phyloP scores from a whole-genome alignment of 2,888 invertebrate genomes.

The Oscheius onirici region DNA sequence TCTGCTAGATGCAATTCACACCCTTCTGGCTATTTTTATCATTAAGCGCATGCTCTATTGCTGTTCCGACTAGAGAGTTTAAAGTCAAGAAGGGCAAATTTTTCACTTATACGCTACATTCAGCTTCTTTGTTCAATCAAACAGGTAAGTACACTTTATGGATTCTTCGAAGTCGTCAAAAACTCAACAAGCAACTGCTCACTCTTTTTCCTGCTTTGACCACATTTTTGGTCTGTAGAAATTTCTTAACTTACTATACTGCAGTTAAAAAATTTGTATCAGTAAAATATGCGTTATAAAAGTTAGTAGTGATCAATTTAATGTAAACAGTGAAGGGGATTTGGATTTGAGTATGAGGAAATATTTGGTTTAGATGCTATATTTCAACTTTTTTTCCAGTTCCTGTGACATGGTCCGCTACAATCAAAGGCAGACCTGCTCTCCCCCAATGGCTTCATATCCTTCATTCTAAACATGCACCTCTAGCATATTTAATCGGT shows the following conservation, averaged over 20 bases:
- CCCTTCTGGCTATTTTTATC: conserved; percentile 19
- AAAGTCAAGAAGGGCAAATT: conserved; percentile 56
- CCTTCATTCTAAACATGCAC: conserved; percentile 62
- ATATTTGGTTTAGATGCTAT: neutral
- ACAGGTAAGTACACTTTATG: conserved; percentile 53
- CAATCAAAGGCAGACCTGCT: conserved; percentile 62
- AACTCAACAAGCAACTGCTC: too few relatives aligned
- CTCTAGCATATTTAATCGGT: conserved; percentile 66
- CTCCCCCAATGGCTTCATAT: conserved; percentile 68
- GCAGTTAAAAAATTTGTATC: too few relatives aligned
- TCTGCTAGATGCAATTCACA: conserved; percentile 16
- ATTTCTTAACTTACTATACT: too few relatives aligned
- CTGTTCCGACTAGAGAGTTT: conserved; percentile 36
- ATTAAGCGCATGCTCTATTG: conserved; percentile 6
- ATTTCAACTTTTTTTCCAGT: conserved; percentile 43
- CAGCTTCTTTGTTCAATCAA: conserved; percentile 63
- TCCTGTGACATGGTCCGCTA: conserved; percentile 70
- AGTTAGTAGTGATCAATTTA: too few relatives aligned
- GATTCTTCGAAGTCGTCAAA: too few relatives aligned
- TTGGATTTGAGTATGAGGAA: too few relatives aligned
- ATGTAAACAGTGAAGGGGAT: too few relatives aligned
- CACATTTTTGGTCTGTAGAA: too few relatives aligned
- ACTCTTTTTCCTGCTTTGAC: too few relatives aligned
- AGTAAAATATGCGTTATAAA: too few relatives aligned
- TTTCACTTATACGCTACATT: conserved; percentile 66